Conservation (phyloP, 2,888 invertebrate genomes). For the Strigamia transsilvanica region DNA sequence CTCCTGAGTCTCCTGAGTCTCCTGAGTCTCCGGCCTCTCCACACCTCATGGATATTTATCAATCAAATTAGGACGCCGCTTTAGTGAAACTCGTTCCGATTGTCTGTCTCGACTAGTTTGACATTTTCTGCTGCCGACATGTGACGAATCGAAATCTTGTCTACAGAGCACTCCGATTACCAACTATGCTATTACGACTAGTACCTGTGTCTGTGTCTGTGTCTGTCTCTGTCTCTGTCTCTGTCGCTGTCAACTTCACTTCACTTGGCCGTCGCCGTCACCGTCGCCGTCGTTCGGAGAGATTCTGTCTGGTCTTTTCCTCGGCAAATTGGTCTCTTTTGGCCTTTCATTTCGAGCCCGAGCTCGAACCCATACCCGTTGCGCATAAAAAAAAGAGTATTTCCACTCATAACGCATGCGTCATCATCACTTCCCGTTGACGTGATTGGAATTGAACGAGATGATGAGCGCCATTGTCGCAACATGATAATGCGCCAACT, state of each 20-base stretch:
- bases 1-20: too few species aligned
- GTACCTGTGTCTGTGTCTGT: too few species aligned
- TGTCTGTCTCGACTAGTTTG: too few species aligned
- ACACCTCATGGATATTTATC: not conserved
- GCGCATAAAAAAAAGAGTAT: not conserved
- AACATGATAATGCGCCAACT: not conserved
- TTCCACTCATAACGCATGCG: not conserved
- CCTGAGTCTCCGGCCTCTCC: too few species aligned
- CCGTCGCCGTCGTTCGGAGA: too few species aligned
- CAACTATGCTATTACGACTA: too few species aligned
- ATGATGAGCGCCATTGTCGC: slow-evolving; percentile 1
- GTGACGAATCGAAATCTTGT: too few species aligned
- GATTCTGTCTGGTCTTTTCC: not conserved
- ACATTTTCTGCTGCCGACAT: too few species aligned
- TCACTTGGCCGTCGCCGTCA: too few species aligned
- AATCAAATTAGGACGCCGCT: not conserved
- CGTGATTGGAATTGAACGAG: not conserved
- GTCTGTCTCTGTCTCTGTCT: too few species aligned
- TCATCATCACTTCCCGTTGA: slow-evolving; percentile 11
- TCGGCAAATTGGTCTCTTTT: not conserved
- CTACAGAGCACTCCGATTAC: slow-evolving; percentile 22
- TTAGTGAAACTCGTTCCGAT: too few species aligned
- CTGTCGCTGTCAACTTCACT: slow-evolving; percentile 31
- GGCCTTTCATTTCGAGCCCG: not conserved
- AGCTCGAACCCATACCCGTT: not conserved